Evolutionary conservation across 2,113 vertebrate species (phyloP), one percentile per base, ranked within the genome.

Genomic region (Candoia aspera): DNA sequence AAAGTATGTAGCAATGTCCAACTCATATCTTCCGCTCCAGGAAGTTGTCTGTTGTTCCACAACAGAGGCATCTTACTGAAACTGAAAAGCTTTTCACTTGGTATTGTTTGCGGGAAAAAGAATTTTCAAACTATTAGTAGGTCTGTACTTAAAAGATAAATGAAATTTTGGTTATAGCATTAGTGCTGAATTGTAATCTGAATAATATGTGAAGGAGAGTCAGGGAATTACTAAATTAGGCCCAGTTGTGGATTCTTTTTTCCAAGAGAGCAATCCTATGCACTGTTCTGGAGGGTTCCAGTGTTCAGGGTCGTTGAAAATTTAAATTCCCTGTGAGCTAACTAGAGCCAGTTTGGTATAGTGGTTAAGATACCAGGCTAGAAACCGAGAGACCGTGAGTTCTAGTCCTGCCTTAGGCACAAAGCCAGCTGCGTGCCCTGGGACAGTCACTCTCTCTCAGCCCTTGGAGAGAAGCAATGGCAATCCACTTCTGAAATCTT

Each of bases 1-100:
- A 86, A 86, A 92, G 94, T 89, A 94, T 55, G 87, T 88, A 91
- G 93, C 89, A 92, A 73, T 58, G 59, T 0, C 0, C 73, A 62
- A 59, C 0, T 1, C 86, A 59, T 86, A 86, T 53, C 87, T 90
- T 91, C 42, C 86, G 42, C 92, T 79, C 54, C 83, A 83, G 4
- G 68, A 53, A 94, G 54, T 84, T 58, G 88, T 86, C 58, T 64
- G 58, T 84, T 84, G 58, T 37, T 93, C 57, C 88, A 12, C 84
- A 90, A 68, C 13, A 85, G 85, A 83, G 49, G 91, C 93, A 94
- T 90, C 92, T 93, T 87, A 24, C 2, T 91, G 95, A 92, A 62
- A 42, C 90, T 86, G 90, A 84, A 84, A 92, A 91, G 60, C 91
- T 57, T 91, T 33, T 89, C 0, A 85, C 57, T 88, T 94, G 89